Percentiles rank a stretch among this genome's conserved stretches.
phyloP scores from a whole-genome alignment of 2,113 vertebrate species.

The Phalacrocorax aristotelis region DNA sequence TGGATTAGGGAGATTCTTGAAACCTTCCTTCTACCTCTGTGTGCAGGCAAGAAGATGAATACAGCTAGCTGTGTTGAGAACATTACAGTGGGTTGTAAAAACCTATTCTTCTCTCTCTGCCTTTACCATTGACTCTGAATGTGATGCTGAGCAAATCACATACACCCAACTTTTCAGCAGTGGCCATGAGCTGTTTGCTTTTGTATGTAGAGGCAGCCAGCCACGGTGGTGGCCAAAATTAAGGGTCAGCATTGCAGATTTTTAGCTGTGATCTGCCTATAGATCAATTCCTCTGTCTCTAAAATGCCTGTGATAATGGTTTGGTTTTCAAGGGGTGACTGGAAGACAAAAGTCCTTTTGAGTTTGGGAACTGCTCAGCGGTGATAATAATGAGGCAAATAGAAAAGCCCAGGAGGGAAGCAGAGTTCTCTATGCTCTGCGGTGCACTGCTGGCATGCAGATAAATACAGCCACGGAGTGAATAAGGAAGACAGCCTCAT shows the following conservation, averaged over 20 bases:
- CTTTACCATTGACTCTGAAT: not conserved
- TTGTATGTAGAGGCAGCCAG: not conserved
- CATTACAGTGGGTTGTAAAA: not conserved
- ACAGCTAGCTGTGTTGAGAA: not conserved
- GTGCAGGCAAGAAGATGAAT: not conserved
- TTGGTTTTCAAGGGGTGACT: slow-evolving; percentile 4
- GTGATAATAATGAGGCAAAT: not conserved
- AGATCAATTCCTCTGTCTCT: not conserved
- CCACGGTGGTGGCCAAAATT: not conserved
- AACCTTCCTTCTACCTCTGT: not conserved
- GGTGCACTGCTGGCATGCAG: not conserved
- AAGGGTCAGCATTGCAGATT: not conserved
- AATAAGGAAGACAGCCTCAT: not conserved
- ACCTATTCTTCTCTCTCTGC: not conserved
- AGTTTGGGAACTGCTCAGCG: not conserved
- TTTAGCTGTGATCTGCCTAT: slow-evolving; percentile 6
- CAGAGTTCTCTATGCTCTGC: not conserved
- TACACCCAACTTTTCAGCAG: not conserved
- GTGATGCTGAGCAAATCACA: not conserved
- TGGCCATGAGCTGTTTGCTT: not conserved
- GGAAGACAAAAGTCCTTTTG: slow-evolving; percentile 48
- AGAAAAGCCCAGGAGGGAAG: slow-evolving; percentile 30
- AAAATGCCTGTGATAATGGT: slow-evolving; percentile 1
- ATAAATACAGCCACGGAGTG: not conserved
- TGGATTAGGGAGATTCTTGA: not conserved